Base-by-base conservation (phyloP, 2,888 invertebrate species). In the Sarcophaga variegata region DNA sequence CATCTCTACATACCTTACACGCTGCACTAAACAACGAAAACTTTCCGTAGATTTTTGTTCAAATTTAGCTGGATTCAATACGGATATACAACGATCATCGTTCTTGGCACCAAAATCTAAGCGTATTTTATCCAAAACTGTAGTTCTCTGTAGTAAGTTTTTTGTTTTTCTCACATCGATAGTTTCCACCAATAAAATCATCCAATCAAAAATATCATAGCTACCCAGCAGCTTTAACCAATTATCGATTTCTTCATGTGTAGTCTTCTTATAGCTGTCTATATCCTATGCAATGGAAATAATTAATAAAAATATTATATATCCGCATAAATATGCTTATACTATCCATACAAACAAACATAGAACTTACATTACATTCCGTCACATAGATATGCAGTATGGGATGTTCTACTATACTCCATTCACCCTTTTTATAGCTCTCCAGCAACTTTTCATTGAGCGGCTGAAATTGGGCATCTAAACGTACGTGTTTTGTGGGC, bases 341-440 rank as follows among this genome's bases (percentile, higher is more conserved):
- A 64, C 1, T 11, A 20, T 62, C 17, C 8, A 8, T 37, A 37
- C 37, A 37, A 37, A 37, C 37, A 37, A 37, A 10, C 8, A 37
- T 37, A 37, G 37, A 37, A 89, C 89, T 94, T 94, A 98, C 98
- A 93, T 96, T 95, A 95, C 98, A 98, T 93, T 99, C 98, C 27
- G 97, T 98, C 96, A 98, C 98, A 93, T 97, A 99, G 84, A 98
- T 97, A 93, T 99, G 98, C 92, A 99, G 96, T 92, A 99, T 96
- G 14, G 98, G 98, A 90, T 97, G 96, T 89, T 97, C 96, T 85
- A 98, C 94, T 70, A 99, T 95, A 91, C 96, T 96, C 94, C 96
- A 96, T 92, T 96, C 95, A 81, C 95, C 95, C 72, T 96, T 96
- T 86, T 96, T 95, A 69, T 97, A 97, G 77, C 91, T 93, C 45